phyloP scores from a whole-genome alignment of 2,888 invertebrate species.

The Drosophila emarginata region DNA sequence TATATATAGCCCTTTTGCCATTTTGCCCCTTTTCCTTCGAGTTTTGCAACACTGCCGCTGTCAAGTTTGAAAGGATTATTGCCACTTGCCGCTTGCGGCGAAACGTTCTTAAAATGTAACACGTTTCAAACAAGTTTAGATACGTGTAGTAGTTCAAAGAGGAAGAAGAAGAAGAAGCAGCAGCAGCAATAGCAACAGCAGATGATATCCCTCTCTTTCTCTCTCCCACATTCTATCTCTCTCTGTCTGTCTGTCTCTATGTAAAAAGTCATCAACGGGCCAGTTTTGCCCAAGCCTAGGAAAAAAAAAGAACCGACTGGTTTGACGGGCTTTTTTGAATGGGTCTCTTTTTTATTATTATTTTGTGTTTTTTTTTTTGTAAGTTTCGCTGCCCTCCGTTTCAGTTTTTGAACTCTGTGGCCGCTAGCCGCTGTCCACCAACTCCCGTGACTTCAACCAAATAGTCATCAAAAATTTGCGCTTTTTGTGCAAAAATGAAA shows the following conservation, averaged over 20 bases:
- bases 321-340: slow-evolving; percentile 72
- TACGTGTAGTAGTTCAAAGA: slow-evolving; percentile 56
- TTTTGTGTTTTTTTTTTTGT: slow-evolving; percentile 9
- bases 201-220: not conserved
- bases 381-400: slow-evolving; percentile 37
- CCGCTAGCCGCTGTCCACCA: slow-evolving; percentile 25
- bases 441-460: slow-evolving; percentile 43
- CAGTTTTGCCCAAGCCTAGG: slow-evolving; percentile 56
- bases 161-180: slow-evolving; percentile 11
- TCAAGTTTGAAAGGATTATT: slow-evolving; percentile 75
- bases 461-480: slow-evolving; percentile 69
- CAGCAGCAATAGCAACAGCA: slow-evolving; percentile 2
- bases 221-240: not conserved
- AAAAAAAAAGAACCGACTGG: slow-evolving; percentile 61
- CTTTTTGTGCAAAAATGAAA: slow-evolving; percentile 21
- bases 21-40: slow-evolving; percentile 21
- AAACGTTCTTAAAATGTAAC: slow-evolving; percentile 74
- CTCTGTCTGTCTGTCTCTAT: slow-evolving; percentile 46
- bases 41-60: slow-evolving; percentile 38
- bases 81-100: slow-evolving; percentile 76
- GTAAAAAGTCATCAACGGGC: slow-evolving; percentile 74
- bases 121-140: slow-evolving; percentile 77
- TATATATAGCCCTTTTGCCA: not conserved
- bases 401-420: slow-evolving; percentile 56
- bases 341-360: slow-evolving; percentile 37